These are phyloP conservation scores for Hemichromis elongatus DNA, from an alignment of 2,113 vertebrate genomes.

Conservation along the genomic window DNA sequence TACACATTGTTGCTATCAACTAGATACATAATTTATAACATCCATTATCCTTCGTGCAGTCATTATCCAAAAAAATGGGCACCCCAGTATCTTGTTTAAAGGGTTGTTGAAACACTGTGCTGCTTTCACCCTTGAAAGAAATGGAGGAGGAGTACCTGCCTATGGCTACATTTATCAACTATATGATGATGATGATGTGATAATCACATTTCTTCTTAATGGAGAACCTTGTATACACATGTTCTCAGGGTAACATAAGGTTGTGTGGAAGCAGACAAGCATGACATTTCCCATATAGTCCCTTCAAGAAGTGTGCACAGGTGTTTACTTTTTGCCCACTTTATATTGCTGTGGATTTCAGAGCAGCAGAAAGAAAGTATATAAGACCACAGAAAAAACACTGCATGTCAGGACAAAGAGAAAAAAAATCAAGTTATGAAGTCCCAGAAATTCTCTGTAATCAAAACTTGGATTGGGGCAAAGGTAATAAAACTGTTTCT, in stretches of 20 bases:
- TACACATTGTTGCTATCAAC: not conserved
- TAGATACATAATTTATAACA: not conserved
- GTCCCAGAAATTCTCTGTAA: not conserved
- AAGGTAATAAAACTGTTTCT: not conserved
- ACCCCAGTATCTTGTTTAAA: not conserved
- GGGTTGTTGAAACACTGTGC: not conserved
- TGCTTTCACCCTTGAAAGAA: slow-evolving; percentile 8
- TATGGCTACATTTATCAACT: slow-evolving; percentile 6
- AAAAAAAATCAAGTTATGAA: not conserved
- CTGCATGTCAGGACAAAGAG: not conserved
- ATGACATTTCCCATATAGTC: not conserved
- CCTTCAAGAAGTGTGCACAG: not conserved
- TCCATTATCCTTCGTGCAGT: not conserved
- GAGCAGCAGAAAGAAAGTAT: not conserved
- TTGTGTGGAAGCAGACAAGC: not conserved
- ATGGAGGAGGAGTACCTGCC: not conserved
- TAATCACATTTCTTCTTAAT: not conserved
- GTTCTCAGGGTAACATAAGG: not conserved
- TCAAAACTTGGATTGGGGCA: not conserved
- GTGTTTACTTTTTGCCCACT: not conserved
- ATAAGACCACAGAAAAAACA: not conserved
- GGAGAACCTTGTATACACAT: not conserved
- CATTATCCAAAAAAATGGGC: not conserved
- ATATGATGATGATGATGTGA: not conserved
- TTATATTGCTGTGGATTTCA: not conserved